phyloP scores from a whole-genome alignment of 2,113 vertebrate species.

The Boleophthalmus pectinirostris region DNA sequence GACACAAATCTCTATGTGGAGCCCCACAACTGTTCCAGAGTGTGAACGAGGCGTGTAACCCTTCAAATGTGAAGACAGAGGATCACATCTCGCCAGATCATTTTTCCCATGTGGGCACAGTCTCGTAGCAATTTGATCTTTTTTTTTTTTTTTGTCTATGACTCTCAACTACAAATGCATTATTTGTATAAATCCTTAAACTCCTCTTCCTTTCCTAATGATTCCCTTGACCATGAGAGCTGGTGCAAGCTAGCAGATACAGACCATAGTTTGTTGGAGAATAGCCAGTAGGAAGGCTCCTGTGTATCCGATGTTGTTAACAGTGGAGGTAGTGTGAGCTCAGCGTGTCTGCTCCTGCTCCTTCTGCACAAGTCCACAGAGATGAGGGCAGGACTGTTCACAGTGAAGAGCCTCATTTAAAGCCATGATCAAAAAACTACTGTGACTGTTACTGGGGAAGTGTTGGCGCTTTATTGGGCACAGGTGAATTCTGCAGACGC shows the following conservation, averaged over 20 bases:
- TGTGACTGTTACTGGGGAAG: constrained; percentile 5
- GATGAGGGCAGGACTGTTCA: constrained; percentile 36
- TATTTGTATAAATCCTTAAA: too few relatives aligned
- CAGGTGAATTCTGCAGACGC: neutral
- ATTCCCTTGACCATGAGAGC: constrained; percentile 25
- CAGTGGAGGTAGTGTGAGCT: constrained; percentile 18
- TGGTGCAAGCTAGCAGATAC: constrained; percentile 28
- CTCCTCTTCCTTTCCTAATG: neutral
- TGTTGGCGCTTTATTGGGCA: constrained; percentile 12
- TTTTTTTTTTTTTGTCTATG: too few relatives aligned
- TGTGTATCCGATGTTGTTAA: constrained; percentile 16
- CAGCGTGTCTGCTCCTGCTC: constrained; percentile 4
- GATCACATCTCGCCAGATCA: too few relatives aligned
- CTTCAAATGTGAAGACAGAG: too few relatives aligned
- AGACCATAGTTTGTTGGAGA: constrained; percentile 40
- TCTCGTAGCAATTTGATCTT: too few relatives aligned
- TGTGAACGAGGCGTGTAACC: too few relatives aligned
- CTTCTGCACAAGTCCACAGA: neutral
- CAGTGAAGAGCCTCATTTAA: constrained; percentile 25
- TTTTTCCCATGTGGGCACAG: too few relatives aligned
- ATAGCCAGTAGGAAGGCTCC: constrained; percentile 22
- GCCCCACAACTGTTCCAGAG: too few relatives aligned
- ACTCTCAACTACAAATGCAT: too few relatives aligned
- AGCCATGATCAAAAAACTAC: constrained; percentile 4
- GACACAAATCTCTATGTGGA: too few relatives aligned